Conservation (phyloP, 1,140 invertebrate genomes). For the Drosophila pseudoobscura region DNA sequence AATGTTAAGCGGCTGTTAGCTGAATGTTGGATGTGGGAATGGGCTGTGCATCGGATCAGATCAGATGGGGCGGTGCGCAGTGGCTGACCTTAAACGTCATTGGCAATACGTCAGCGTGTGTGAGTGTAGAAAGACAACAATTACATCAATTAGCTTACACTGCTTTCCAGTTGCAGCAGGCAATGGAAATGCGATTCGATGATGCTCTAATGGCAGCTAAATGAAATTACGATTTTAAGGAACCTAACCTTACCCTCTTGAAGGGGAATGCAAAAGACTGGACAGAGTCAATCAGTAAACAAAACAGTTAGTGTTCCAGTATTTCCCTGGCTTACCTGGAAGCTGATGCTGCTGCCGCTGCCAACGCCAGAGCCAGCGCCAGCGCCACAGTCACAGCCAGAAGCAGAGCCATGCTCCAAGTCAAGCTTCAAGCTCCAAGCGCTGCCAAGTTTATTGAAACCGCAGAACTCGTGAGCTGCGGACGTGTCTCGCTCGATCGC, state of each 20-base stretch:
- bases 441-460: conserved; percentile 74
- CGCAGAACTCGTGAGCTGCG: conserved; percentile 78
- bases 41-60: no score
- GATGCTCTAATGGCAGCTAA: no score
- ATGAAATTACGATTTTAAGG: no score
- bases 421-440: conserved; percentile 50
- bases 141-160: conserved; percentile 41
- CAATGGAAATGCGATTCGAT: no score
- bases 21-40: conserved; percentile 27
- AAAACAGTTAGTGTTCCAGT: no score
- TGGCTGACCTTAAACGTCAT: conserved; percentile 66
- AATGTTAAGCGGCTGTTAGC: conserved; percentile 47
- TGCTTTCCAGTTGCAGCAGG: conserved; percentile 9
- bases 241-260: no score
- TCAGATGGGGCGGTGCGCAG: conserved; percentile 1
- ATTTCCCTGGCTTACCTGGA: conserved; percentile 17
- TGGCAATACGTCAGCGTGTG: conserved; percentile 47
- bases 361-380: conserved; percentile 11
- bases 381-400: conserved; percentile 19
- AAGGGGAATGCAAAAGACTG: no score
- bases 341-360: background rate
- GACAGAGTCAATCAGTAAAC: no score
- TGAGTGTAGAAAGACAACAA: conserved; percentile 21
- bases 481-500: conserved; percentile 78
- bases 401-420: conserved; percentile 27